phyloP scores from a whole-genome alignment of 1,140 invertebrate species.

The Zaprionus lachaisei region DNA sequence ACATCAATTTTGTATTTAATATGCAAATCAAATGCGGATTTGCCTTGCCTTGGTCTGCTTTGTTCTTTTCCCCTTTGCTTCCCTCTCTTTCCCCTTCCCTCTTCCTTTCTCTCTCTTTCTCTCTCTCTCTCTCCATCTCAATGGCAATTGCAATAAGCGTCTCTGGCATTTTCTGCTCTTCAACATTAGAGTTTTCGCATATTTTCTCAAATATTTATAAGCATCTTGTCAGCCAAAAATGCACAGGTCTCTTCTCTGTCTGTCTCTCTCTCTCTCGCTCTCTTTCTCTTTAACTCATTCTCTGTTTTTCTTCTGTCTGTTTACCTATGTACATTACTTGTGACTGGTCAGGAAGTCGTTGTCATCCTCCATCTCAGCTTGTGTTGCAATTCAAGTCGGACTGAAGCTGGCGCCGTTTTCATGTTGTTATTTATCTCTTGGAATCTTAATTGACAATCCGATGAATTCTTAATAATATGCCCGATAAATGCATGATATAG shows the following conservation, averaged over 20 bases:
- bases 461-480: background rate
- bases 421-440: background rate
- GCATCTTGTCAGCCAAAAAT: constrained; percentile 41
- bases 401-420: background rate
- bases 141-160: constrained; percentile 18
- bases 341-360: constrained; percentile 1
- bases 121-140: background rate
- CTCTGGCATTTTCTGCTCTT: constrained; percentile 33
- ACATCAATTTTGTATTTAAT: constrained; percentile 42
- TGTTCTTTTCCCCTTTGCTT: background rate
- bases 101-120: background rate
- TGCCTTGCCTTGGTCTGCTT: background rate
- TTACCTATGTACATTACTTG: constrained; percentile 1
- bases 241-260: background rate
- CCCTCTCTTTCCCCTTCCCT: background rate
- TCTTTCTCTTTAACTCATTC: constrained; percentile 26
- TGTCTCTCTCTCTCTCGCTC: background rate
- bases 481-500: background rate
- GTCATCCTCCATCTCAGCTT: background rate
- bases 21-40: constrained; percentile 48
- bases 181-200: constrained; percentile 47
- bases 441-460: constrained; percentile 4
- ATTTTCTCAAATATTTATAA: constrained; percentile 61
- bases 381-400: background rate
- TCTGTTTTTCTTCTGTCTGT: constrained; percentile 60